phyloP scores from a whole-genome alignment of 2,797 vertebrate genomes.

The Micropoecilia bifurca region DNA sequence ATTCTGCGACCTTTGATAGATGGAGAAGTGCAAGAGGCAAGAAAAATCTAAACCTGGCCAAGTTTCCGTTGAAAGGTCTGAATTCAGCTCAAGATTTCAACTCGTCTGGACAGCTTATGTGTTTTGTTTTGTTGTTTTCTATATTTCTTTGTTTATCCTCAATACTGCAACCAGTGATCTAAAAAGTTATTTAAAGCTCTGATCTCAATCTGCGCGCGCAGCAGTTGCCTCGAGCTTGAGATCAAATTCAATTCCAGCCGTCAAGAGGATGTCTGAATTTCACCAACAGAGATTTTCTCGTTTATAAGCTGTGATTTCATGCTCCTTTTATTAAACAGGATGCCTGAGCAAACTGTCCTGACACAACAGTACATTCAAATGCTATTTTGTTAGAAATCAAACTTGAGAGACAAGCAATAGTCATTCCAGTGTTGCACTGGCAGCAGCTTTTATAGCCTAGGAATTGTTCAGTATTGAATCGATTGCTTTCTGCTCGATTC shows the following conservation, averaged over 20 bases:
- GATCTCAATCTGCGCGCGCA: conserved; percentile 12
- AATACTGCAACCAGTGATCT: not conserved
- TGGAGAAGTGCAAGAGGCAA: not conserved
- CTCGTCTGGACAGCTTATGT: not conserved
- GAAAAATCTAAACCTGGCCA: not conserved
- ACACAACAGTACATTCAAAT: conserved; percentile 29
- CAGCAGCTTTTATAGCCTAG: conserved; percentile 28
- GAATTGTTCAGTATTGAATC: conserved; percentile 17
- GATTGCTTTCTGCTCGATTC: conserved; percentile 5
- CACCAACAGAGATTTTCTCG: conserved; percentile 17
- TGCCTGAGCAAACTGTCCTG: conserved; percentile 30
- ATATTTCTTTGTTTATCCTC: not conserved
- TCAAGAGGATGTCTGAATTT: conserved; percentile 21
- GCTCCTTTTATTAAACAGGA: conserved; percentile 43
- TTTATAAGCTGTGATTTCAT: conserved; percentile 39
- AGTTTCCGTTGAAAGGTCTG: not conserved
- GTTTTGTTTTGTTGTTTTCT: not conserved
- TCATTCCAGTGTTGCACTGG: conserved; percentile 41
- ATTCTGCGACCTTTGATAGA: not conserved
- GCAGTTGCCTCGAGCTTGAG: conserved; percentile 11
- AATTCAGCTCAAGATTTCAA: not conserved
- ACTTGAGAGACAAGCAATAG: conserved; percentile 48
- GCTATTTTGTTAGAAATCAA: conserved; percentile 49
- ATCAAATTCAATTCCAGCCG: conserved; percentile 27
- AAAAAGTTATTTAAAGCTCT: not conserved